phyloP scores from a whole-genome alignment of 2,797 vertebrate species.

The Masticophis lateralis region DNA sequence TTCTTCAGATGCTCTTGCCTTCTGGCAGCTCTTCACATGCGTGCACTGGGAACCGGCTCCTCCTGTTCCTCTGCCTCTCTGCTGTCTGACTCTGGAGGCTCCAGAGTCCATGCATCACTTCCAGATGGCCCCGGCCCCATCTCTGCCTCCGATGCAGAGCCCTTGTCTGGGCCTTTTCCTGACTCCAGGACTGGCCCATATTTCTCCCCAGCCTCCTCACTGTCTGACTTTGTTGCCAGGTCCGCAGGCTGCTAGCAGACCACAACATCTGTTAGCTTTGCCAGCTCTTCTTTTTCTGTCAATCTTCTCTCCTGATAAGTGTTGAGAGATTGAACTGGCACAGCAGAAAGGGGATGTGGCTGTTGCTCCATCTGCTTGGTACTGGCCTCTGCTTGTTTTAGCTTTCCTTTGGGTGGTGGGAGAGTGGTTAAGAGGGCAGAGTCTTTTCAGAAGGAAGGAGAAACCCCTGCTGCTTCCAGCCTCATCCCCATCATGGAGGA shows the following conservation, averaged over 20 bases:
- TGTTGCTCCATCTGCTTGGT: not conserved
- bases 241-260: too few species aligned
- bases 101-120: accelerated
- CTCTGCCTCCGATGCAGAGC: too few species aligned
- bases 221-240: too few species aligned
- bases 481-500: not conserved
- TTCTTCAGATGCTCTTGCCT: too few species aligned
- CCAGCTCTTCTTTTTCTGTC: not conserved
- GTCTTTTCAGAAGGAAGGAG: not conserved
- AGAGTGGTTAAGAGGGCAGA: not conserved
- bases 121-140: too few species aligned
- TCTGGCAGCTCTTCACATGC: too few species aligned
- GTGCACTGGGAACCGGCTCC: too few species aligned
- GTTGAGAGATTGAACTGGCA: not conserved
- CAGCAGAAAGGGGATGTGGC: not conserved
- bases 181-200: too few species aligned
- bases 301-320: not conserved
- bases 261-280: not conserved
- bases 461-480: not conserved
- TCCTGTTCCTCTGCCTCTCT: too few species aligned
- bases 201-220: too few species aligned
- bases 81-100: too few species aligned
- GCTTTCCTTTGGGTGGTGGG: not conserved
- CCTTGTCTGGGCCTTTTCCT: too few species aligned
- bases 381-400: not conserved